Evolutionary conservation across 2,888 invertebrate species (phyloP), one percentile per base, ranked within the genome.

Genomic region (Nephrotoma guestfalica): DNA sequence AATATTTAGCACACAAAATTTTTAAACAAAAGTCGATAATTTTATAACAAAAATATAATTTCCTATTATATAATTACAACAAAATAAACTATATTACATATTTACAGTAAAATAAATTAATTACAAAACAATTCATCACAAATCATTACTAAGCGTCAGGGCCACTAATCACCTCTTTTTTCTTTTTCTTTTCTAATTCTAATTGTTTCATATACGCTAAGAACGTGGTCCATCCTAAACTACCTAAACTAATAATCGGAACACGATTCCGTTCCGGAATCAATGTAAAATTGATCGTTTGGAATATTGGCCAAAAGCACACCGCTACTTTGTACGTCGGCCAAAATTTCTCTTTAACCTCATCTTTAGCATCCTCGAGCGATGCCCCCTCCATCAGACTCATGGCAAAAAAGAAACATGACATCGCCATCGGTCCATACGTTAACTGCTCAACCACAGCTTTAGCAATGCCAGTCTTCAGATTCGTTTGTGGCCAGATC

Each of bases 391-490:
- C 96, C 87, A 96, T 90, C 86, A 96, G 89, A 89, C 94, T 95
- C 94, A 96, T 96, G 42, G 94, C 93, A 90, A 95, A 94, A 90
- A 95, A 96, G 90, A 96, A 96, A 88, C 95, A 94, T 88, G 94
- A 93, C 94, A 96, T 95, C 43, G 96, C 96, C 87, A 94, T 93
- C 86, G 96, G 96, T 40, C 95, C 95, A 89, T 96, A 96, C 0
- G 95, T 93, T 11, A 96, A 91, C 89, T 95, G 95, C 91, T 96
- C 96, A 86, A 95, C 93, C n/a, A 43, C 41, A 41, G 57, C 86
- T 93, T 97, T 97, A 71, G 94, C 94, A 11, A 96, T 89, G 13
- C 95, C 96, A 88, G 94, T 94, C 90, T 93, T 93, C 71, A 97
- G 89, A 87, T 94, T 93, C 87, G 93, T 94, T 86, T 94, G 94